Evolutionary conservation across 2,113 vertebrate species (phyloP).

Genomic region (Tachysurus fulvidraco): DNA sequence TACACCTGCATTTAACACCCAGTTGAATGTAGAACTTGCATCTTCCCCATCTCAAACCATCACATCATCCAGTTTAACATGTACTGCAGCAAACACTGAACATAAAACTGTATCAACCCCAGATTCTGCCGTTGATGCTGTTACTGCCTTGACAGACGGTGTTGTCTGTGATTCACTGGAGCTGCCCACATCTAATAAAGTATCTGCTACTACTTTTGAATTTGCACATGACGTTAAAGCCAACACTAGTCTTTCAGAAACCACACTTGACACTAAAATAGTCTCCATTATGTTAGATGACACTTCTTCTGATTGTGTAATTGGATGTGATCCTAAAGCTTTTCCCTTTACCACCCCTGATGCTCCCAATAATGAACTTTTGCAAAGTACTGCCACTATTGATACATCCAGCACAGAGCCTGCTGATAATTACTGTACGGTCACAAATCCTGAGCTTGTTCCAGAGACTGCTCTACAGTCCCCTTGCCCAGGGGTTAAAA

Average conservation of each 20-base stretch:
- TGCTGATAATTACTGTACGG: neutral
- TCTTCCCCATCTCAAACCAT: constrained; percentile 4
- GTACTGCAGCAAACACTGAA: neutral
- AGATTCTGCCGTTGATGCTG: neutral
- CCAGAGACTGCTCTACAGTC: neutral
- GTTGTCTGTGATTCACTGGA: neutral
- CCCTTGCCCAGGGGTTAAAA: constrained; percentile 4
- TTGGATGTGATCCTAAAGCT: neutral
- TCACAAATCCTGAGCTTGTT: constrained; percentile 16
- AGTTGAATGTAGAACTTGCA: constrained; percentile 8
- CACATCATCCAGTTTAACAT: constrained; percentile 14
- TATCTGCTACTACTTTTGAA: constrained; percentile 8
- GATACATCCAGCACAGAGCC: constrained; percentile 8
- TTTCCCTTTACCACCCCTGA: constrained; percentile 9
- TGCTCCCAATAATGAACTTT: constrained; percentile 11
- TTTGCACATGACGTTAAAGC: neutral
- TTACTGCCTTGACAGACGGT: neutral
- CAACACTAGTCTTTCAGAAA: neutral
- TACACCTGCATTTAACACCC: neutral
- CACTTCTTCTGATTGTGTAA: neutral
- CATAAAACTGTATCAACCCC: constrained; percentile 1
- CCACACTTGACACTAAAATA: constrained; percentile 4
- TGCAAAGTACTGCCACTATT: constrained; percentile 1
- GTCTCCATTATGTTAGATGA: neutral
- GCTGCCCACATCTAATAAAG: neutral